Evolutionary conservation across 2,113 vertebrate species (phyloP).

Genomic region (Stigmatopora argus): DNA sequence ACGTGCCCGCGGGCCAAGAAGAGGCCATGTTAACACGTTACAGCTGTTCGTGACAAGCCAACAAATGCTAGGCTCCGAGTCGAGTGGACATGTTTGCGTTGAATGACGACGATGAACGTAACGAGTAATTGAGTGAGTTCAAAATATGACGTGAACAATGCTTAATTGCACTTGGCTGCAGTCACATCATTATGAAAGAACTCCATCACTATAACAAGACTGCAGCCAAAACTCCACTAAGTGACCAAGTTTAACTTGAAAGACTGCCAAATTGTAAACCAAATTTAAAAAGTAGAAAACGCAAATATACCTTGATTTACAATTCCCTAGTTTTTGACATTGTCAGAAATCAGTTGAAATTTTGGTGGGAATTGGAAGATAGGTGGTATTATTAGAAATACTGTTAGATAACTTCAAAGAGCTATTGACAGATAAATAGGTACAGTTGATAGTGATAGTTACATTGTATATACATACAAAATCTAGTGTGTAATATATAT

Average conservation of each 20-base stretch:
- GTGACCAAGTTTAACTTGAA: not conserved
- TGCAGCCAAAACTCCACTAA: not conserved
- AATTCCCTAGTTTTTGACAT: not conserved
- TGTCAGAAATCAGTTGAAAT: too few species aligned
- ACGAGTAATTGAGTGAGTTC: not conserved
- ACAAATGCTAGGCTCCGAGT: not conserved
- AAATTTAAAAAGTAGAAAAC: not conserved
- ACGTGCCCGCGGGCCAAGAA: not conserved
- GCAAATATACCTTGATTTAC: not conserved
- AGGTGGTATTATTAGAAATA: too few species aligned
- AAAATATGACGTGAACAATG: not conserved
- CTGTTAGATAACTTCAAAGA: too few species aligned
- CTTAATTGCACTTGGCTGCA: not conserved
- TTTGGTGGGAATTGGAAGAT: too few species aligned
- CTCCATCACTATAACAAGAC: not conserved
- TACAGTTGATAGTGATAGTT: too few species aligned
- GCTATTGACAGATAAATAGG: too few species aligned
- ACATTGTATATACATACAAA: too few species aligned
- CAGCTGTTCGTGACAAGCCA: not conserved
- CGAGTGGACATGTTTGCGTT: not conserved
- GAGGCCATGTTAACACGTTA: constrained; percentile 5
- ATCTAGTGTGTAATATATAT: too few species aligned
- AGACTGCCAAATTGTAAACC: not conserved
- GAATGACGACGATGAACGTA: not conserved
- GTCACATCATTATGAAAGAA: not conserved